These are phyloP conservation scores for Contarinia nasturtii DNA, from an alignment of 1,140 invertebrate genomes.

Conservation along the genomic window DNA sequence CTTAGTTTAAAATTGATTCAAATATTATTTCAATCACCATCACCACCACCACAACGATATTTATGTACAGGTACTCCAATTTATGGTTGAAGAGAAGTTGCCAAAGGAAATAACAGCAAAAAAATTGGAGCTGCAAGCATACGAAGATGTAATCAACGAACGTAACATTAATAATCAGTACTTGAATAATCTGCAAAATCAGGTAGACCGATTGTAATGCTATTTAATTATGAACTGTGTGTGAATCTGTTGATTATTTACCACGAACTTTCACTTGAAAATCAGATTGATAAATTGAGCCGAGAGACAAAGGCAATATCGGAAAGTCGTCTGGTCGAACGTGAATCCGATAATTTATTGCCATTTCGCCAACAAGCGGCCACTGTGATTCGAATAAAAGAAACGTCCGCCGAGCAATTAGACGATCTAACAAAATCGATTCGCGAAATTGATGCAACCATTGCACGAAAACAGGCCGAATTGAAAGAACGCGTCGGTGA, in stretches of 20 bases:
- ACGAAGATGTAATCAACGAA: constrained; percentile 44
- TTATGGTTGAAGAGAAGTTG: constrained; percentile 59
- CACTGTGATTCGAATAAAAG: constrained; percentile 59
- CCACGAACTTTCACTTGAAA: constrained; percentile 3
- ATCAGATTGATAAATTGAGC: constrained; percentile 36
- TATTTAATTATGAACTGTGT: background rate
- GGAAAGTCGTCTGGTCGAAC: constrained; percentile 27
- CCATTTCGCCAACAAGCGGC: constrained; percentile 70
- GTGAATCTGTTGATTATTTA: background rate
- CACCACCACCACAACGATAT: no score
- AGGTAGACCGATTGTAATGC: constrained; percentile 27
- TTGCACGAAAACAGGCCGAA: constrained; percentile 27
- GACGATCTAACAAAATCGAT: constrained; percentile 40
- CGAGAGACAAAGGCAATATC: constrained; percentile 37
- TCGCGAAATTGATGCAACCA: constrained; percentile 30
- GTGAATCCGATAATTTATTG: constrained; percentile 48
- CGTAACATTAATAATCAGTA: constrained; percentile 47
- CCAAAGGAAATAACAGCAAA: constrained; percentile 45
- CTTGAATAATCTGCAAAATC: constrained; percentile 38
- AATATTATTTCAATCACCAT: background rate
- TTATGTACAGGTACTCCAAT: constrained; percentile 35
- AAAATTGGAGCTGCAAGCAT: constrained; percentile 44
- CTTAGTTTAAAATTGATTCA: background rate
- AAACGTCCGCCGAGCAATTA: constrained; percentile 45
- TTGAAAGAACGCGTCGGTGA: constrained; percentile 17